Conservation (phyloP, 1,140 invertebrate species). For the Heterodera carotae region DNA sequence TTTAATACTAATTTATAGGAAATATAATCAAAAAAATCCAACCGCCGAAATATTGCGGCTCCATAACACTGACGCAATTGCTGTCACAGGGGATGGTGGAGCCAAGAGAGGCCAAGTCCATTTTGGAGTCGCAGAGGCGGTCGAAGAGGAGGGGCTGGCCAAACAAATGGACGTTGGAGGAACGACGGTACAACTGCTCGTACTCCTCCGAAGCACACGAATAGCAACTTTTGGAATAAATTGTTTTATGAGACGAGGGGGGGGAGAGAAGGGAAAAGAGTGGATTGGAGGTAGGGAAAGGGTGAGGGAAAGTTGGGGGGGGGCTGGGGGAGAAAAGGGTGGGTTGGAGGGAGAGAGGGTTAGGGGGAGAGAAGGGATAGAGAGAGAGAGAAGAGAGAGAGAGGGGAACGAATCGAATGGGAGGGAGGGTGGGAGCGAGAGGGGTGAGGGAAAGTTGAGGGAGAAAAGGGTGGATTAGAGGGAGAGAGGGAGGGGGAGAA, state of each 20-base stretch:
- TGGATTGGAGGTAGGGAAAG: neutral
- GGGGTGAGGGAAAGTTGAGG: no score
- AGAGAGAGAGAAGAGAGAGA: neutral
- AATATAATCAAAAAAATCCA: constrained; percentile 1
- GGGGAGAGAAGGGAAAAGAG: neutral
- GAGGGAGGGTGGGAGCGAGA: no score
- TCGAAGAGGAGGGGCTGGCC: constrained; percentile 50
- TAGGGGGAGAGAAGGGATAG: no score
- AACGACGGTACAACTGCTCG: constrained; percentile 45
- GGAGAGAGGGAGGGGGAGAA: no score
- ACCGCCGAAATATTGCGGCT: constrained; percentile 51
- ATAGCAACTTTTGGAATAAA: constrained; percentile 43
- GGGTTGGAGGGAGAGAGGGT: neutral
- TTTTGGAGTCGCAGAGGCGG: constrained; percentile 38
- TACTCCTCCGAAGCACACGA: constrained; percentile 54
- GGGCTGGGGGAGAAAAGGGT: neutral
- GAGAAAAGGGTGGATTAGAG: no score
- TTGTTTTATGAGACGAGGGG: no score
- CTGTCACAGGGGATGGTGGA: constrained; percentile 46
- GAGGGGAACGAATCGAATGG: no score
- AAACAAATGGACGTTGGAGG: constrained; percentile 40
- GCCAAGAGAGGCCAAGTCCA: constrained; percentile 44
- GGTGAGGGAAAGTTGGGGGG: neutral
- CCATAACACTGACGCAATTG: constrained; percentile 47
- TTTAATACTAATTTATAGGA: no score